Evolutionary conservation across 2,888 invertebrate genomes (phyloP).

Genomic region (Machimus atricapillus): DNA sequence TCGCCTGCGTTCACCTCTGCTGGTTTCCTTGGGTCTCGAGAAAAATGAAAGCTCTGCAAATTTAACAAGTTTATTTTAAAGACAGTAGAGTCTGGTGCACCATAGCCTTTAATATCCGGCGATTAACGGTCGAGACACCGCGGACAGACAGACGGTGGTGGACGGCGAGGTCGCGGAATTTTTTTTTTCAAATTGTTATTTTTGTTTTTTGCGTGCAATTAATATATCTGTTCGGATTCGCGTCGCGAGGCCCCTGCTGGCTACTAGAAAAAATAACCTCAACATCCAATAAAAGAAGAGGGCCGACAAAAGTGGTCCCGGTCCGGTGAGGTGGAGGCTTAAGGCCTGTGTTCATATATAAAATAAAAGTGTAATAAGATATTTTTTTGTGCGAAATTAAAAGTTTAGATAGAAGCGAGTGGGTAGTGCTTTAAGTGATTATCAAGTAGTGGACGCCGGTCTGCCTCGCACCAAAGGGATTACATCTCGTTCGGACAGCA

Average conservation of each 20-base stretch:
- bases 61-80: background rate
- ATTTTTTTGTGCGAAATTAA: background rate
- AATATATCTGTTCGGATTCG: background rate
- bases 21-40: background rate
- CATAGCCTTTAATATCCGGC: background rate
- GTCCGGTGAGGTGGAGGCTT: background rate
- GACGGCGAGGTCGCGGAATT: background rate
- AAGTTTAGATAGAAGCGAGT: background rate
- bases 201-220: background rate
- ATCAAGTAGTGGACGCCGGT: background rate
- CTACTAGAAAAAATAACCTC: background rate
- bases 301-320: background rate
- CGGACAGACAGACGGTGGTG: background rate
- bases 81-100: background rate
- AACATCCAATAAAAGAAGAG: background rate
- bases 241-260: background rate
- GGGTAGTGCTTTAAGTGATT: background rate
- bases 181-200: background rate
- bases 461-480: background rate
- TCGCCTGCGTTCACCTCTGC: conserved; percentile 1
- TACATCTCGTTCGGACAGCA: background rate
- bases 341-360: background rate
- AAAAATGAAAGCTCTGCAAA: background rate
- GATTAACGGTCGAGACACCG: background rate
- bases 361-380: background rate